Conservation (phyloP, 2,797 vertebrate genomes). For the Rhincodon typus region DNA sequence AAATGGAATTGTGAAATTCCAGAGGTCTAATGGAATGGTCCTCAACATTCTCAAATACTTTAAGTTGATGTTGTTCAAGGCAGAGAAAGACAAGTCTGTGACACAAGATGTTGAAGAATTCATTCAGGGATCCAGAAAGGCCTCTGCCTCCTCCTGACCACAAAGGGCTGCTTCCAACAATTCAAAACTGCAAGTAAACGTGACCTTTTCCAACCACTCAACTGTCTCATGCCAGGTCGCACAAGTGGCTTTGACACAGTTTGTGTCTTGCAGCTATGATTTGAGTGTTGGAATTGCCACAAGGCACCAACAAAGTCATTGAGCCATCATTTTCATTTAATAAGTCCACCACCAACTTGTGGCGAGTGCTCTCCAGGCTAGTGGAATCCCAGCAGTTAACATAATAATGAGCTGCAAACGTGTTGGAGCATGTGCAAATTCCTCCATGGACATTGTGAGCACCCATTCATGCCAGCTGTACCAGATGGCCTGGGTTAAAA, state of each 20-base stretch:
- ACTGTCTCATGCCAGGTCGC: not conserved
- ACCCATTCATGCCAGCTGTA: not conserved
- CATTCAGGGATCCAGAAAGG: not conserved
- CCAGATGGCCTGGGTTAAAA: not conserved
- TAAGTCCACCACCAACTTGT: not conserved
- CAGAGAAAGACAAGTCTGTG: not conserved
- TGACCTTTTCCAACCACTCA: not conserved
- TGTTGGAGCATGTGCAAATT: not conserved
- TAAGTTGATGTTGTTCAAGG: not conserved
- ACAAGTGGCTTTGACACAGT: not conserved
- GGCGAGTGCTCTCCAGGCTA: not conserved
- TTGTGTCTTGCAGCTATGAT: not conserved
- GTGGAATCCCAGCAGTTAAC: not conserved
- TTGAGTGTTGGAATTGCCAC: not conserved
- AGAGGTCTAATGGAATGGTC: not conserved
- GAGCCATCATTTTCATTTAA: not conserved
- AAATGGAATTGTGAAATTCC: not conserved
- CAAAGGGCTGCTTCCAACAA: not conserved
- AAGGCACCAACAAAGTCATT: not conserved
- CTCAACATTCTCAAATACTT: not conserved
- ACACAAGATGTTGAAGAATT: not conserved
- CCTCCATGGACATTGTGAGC: not conserved
- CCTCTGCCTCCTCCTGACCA: not conserved
- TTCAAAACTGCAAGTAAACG: not conserved
- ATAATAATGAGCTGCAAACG: not conserved